Conservation (phyloP, 2,797 vertebrate species). For the Gambelia wislizenii region DNA sequence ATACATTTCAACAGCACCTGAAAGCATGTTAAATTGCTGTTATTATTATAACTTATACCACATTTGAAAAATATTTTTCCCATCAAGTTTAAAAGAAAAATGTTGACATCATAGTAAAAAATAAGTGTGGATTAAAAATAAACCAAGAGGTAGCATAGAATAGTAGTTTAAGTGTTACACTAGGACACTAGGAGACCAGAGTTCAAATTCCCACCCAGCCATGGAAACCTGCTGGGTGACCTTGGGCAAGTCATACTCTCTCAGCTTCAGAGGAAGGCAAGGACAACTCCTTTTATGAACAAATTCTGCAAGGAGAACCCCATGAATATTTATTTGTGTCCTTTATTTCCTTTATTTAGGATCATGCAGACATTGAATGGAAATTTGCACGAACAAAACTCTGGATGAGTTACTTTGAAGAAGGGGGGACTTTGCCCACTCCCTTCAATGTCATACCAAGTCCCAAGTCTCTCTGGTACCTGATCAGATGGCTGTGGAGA, state of each 20-base stretch:
- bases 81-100: constrained; percentile 20
- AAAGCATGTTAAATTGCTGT: not conserved
- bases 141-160: too few species aligned
- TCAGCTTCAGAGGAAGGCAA: too few species aligned
- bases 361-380: constrained; percentile 99
- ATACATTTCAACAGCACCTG: not conserved
- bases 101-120: too few species aligned
- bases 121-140: too few species aligned
- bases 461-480: constrained; percentile 93
- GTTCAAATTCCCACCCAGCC: too few species aligned
- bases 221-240: too few species aligned
- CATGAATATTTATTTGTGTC: not conserved
- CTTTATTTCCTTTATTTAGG: constrained; percentile 78
- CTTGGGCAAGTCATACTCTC: too few species aligned
- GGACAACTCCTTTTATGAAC: too few species aligned
- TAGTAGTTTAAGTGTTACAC: too few species aligned
- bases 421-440: constrained; percentile 95
- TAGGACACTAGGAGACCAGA: too few species aligned
- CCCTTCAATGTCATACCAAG: constrained; percentile 98
- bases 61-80: not conserved
- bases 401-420: constrained; percentile 99
- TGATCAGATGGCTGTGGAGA: constrained; percentile 87
- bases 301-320: too few species aligned
- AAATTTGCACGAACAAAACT: constrained; percentile 99
- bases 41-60: not conserved